phyloP scores from a whole-genome alignment of 2,888 invertebrate genomes.

The Prionchulus punctatus region DNA sequence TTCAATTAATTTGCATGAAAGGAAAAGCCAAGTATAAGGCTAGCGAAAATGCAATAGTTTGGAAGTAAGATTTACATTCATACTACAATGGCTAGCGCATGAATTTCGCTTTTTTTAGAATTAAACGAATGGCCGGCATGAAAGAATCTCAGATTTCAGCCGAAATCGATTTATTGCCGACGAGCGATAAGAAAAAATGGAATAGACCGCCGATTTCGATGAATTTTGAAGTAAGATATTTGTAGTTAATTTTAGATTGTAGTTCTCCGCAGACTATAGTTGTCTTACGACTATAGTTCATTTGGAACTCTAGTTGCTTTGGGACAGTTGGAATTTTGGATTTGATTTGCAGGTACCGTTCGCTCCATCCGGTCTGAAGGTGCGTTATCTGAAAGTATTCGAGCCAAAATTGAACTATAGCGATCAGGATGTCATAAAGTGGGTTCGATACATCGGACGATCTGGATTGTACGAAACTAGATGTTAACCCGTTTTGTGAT shows the following conservation, averaged over 20 bases:
- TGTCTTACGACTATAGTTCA: background rate
- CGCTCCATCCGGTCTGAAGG: constrained; percentile 98
- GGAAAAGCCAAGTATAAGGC: constrained; percentile 98
- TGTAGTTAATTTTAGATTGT: no score
- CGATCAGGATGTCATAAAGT: constrained; percentile 99
- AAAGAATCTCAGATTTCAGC: constrained; percentile 98
- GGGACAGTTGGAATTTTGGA: no score
- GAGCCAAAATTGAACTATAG: constrained; percentile 99
- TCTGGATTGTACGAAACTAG: constrained; percentile 97
- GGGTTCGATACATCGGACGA: constrained; percentile 98
- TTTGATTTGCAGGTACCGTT: constrained; percentile 60
- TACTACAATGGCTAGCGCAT: constrained; percentile 1
- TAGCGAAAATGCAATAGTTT: constrained; percentile 93
- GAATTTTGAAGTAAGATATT: constrained; percentile 68
- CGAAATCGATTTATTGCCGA: constrained; percentile 92
- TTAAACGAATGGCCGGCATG: constrained; percentile 55
- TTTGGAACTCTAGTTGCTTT: background rate
- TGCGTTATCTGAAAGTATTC: constrained; percentile 95
- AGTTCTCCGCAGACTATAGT: background rate
- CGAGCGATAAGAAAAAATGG: constrained; percentile 74
- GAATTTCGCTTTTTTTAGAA: constrained; percentile 30
- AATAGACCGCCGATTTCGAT: constrained; percentile 98
- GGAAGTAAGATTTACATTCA: constrained; percentile 62
- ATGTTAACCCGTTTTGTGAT: constrained; percentile 52
- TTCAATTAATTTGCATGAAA: constrained; percentile 93